Percentiles rank a stretch among this genome's conserved stretches.
Conservation (phyloP, 1,140 invertebrate species). For the Sycophaga agraensis region DNA sequence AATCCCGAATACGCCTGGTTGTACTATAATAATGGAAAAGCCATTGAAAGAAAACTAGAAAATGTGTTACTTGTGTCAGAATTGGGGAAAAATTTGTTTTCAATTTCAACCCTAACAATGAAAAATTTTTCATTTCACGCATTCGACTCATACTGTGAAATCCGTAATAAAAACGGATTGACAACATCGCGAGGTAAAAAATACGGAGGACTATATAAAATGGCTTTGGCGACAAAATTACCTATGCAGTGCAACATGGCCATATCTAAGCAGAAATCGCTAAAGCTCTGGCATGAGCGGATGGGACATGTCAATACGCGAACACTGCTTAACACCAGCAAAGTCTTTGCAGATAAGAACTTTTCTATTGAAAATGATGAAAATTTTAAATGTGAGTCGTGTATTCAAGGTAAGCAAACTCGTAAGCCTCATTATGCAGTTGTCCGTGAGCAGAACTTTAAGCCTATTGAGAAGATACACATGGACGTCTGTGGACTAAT, state of each 20-base stretch:
- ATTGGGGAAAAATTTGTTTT: conserved; percentile 23
- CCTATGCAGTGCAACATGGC: conserved; percentile 5
- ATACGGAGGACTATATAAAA: conserved; percentile 9
- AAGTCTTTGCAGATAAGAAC: background rate
- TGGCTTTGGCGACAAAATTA: conserved; percentile 6
- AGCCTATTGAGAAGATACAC: conserved; percentile 2
- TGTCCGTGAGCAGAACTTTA: background rate
- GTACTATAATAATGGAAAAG: conserved; percentile 7
- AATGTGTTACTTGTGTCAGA: conserved; percentile 20
- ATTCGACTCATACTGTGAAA: background rate
- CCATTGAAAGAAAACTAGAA: conserved; percentile 3
- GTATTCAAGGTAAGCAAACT: background rate
- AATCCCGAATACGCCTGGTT: too few species aligned
- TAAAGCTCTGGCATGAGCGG: too few species aligned
- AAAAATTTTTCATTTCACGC: conserved; percentile 3
- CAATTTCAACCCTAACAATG: conserved; percentile 6
- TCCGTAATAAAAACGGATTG: background rate
- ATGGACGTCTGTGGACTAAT: conserved; percentile 10
- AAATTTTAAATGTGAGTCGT: background rate
- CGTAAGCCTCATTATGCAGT: background rate
- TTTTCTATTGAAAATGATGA: background rate
- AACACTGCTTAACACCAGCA: background rate
- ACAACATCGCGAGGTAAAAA: background rate
- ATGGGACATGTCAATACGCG: too few species aligned
- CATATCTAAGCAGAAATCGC: background rate